phyloP scores from a whole-genome alignment of 2,888 invertebrate genomes.

The Pheosia tremula region DNA sequence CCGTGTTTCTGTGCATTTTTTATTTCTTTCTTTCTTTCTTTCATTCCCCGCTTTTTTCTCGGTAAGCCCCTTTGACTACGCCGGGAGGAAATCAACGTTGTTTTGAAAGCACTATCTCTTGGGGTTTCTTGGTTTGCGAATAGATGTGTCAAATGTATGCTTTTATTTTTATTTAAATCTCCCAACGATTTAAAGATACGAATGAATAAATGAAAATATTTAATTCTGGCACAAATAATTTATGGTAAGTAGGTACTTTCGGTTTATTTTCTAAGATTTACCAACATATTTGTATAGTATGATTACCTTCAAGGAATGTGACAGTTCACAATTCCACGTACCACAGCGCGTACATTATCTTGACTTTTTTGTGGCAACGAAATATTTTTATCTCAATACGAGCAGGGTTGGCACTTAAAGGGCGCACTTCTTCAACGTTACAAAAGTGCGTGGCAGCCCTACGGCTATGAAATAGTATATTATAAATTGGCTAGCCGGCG shows the following conservation, averaged over 20 bases:
- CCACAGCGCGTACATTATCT: neutral
- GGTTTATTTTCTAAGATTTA: no score
- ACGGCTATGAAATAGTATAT: slow-evolving; percentile 44
- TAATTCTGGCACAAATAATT: no score
- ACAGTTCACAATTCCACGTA: neutral
- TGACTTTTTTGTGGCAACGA: slow-evolving; percentile 10
- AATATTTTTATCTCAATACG: slow-evolving; percentile 21
- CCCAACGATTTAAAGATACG: no score
- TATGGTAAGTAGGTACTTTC: no score
- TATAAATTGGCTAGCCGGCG: slow-evolving; percentile 45
- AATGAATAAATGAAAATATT: no score
- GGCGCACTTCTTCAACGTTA: slow-evolving; percentile 48
- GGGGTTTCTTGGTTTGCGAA: slow-evolving; percentile 38
- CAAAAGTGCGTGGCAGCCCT: slow-evolving; percentile 50
- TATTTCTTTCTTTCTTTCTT: slow-evolving; percentile 69
- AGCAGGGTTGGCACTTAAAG: slow-evolving; percentile 22
- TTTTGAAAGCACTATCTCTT: slow-evolving; percentile 60
- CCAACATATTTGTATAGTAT: neutral
- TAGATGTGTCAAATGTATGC: slow-evolving; percentile 19
- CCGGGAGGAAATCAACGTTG: slow-evolving; percentile 73
- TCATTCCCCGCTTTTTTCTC: slow-evolving; percentile 61
- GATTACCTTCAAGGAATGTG: neutral
- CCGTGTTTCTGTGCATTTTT: slow-evolving; percentile 83
- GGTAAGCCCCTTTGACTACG: slow-evolving; percentile 75
- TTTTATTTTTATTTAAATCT: no score